Percentiles rank a stretch among this genome's conserved stretches.
Evolutionary conservation across 2,113 vertebrate species (phyloP).

Genomic region (Rhodinocichla rosea): DNA sequence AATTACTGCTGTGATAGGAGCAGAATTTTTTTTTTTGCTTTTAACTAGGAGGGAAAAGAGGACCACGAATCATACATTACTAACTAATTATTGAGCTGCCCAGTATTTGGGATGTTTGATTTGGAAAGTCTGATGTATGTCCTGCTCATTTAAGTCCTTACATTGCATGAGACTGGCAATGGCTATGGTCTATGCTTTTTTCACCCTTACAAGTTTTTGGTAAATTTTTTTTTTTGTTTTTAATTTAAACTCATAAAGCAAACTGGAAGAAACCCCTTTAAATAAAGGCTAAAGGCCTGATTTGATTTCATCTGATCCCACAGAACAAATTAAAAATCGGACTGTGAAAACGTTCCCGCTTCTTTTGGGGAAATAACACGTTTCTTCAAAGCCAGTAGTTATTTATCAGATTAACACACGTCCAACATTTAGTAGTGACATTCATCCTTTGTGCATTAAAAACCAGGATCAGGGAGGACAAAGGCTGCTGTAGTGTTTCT

Average conservation of each 20-base stretch:
- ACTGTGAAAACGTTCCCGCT: neutral
- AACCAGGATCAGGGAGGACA: neutral
- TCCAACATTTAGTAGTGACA: fast-evolving
- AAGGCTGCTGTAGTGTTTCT: neutral
- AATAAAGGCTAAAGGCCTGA: neutral
- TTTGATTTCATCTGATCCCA: neutral
- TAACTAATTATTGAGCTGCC: neutral
- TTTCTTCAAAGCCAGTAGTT: neutral
- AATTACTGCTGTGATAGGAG: neutral
- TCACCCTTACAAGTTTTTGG: neutral
- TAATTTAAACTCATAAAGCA: neutral
- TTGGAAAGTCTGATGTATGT: neutral
- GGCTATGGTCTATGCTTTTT: neutral
- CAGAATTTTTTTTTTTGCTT: neutral
- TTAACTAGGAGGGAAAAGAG: neutral
- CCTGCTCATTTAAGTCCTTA: neutral
- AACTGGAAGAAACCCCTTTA: neutral
- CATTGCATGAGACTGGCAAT: neutral
- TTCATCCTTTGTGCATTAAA: neutral
- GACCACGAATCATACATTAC: neutral
- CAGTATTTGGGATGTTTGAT: neutral
- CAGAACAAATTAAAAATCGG: neutral
- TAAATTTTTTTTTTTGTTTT: neutral
- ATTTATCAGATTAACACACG: neutral
- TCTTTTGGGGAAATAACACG: neutral